phyloP scores from a whole-genome alignment of 2,113 vertebrate genomes.

The Anoplopoma fimbria region DNA sequence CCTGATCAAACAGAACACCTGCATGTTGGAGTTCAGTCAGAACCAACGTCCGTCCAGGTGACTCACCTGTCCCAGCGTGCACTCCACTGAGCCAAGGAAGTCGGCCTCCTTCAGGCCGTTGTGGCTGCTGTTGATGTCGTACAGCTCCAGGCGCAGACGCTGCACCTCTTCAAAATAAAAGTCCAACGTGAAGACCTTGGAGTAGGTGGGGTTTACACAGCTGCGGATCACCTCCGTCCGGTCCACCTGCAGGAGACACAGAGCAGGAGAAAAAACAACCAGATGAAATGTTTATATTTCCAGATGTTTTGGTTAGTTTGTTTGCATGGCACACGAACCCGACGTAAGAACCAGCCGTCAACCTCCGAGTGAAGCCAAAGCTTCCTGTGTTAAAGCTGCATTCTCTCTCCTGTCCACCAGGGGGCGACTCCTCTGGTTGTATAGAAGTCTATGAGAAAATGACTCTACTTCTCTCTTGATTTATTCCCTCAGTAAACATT shows the following conservation, averaged over 20 bases:
- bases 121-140: slow-evolving; percentile 93
- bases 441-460: no score
- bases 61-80: slow-evolving; percentile 94
- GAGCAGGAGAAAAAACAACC: neutral
- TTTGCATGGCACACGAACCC: no score
- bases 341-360: no score
- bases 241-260: slow-evolving; percentile 88
- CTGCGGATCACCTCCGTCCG: slow-evolving; percentile 96
- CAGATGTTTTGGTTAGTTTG: neutral
- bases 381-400: no score
- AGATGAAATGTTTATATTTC: neutral
- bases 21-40: no score
- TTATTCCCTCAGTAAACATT: no score
- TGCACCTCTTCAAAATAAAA: slow-evolving; percentile 99
- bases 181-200: slow-evolving; percentile 95
- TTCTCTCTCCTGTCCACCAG: no score
- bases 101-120: slow-evolving; percentile 92
- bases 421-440: no score
- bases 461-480: no score
- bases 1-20: no score
- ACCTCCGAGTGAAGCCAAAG: no score
- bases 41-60: neutral
- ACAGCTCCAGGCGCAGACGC: slow-evolving; percentile 92
- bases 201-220: slow-evolving; percentile 93
- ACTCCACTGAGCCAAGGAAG: slow-evolving; percentile 95